These are phyloP conservation scores for Enteromius unitaeniatus DNA, from an alignment of 2,797 vertebrate genomes.

Conservation along the genomic window DNA sequence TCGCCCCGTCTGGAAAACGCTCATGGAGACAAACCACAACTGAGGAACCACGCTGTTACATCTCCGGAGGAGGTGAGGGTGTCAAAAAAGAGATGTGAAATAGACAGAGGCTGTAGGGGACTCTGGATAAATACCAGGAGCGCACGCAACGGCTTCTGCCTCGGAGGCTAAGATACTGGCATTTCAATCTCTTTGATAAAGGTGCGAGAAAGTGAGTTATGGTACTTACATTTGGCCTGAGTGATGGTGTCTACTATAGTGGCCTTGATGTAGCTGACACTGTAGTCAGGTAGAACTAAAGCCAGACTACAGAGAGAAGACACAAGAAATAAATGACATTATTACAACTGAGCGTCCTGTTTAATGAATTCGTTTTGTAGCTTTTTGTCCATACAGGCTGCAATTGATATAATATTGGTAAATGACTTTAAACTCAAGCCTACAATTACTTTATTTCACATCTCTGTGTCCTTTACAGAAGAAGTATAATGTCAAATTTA, in stretches of 20 bases:
- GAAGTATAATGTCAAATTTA: background rate
- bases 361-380: background rate
- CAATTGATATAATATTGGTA: background rate
- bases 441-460: background rate
- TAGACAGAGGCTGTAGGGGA: background rate
- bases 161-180: background rate
- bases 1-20: conserved; percentile 58
- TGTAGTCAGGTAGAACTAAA: conserved; percentile 94
- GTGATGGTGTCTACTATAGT: conserved; percentile 89
- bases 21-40: conserved; percentile 67
- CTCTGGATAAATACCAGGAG: conserved; percentile 29
- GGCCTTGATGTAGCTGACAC: conserved; percentile 92
- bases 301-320: conserved; percentile 84
- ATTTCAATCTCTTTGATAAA: conserved; percentile 15
- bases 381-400: background rate
- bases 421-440: background rate
- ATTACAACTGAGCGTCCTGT: background rate
- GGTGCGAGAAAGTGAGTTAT: background rate
- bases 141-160: background rate
- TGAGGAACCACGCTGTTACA: conserved; percentile 53
- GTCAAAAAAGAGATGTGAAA: conserved; percentile 38
- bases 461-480: background rate
- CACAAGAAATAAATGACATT: conserved; percentile 39
- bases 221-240: conserved; percentile 94
- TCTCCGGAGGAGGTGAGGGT: conserved; percentile 47